These are phyloP conservation scores for Calosoma granatense DNA, from an alignment of 1,140 invertebrate species.

Conservation along the genomic window DNA sequence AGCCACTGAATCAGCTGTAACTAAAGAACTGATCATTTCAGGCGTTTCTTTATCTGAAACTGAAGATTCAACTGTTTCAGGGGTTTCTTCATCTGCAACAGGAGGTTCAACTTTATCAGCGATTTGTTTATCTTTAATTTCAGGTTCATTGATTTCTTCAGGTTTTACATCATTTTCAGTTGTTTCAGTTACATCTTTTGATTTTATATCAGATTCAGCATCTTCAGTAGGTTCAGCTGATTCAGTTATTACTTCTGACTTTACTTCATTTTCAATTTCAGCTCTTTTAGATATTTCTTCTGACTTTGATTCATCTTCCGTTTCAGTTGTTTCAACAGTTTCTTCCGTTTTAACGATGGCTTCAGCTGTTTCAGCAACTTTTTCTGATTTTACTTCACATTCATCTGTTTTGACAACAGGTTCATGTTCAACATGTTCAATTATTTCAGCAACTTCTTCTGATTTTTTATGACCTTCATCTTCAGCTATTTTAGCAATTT, in stretches of 20 bases:
- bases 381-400: too few relatives aligned
- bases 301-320: not conserved
- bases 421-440: too few relatives aligned
- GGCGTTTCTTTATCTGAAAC: not conserved
- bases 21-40: too few relatives aligned
- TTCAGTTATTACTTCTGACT: not conserved
- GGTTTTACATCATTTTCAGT: not conserved
- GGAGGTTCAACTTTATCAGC: not conserved
- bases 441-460: not conserved
- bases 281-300: not conserved
- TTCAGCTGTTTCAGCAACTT: too few relatives aligned
- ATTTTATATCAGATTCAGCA: not conserved
- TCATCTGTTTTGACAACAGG: too few relatives aligned
- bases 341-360: too few relatives aligned
- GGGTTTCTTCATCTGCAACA: not conserved
- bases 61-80: not conserved
- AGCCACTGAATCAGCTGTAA: not conserved
- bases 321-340: too few relatives aligned
- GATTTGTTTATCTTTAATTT: not conserved
- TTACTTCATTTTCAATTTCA: not conserved
- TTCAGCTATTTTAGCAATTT: not conserved
- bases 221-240: not conserved
- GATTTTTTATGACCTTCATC: not conserved
- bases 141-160: not conserved
- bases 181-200: too few relatives aligned